Base-by-base conservation (phyloP, 2,888 invertebrate genomes). In the Chaetogeoica ovagalla region DNA sequence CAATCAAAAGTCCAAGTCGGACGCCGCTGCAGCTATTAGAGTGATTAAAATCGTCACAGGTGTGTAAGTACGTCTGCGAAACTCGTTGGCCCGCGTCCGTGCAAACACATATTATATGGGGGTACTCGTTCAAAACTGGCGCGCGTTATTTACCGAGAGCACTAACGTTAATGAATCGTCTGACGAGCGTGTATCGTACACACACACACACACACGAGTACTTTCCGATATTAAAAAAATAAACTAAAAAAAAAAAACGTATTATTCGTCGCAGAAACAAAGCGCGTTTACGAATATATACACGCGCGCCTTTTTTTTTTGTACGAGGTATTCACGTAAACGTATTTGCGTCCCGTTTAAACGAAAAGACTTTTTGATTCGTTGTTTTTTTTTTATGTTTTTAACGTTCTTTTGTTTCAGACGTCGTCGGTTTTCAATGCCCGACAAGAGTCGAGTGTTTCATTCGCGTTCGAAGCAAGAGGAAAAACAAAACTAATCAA, bases 1-100 rank as follows among this genome's bases (percentile, higher is more conserved):
- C 62, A 37, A 9, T 60, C 55, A 55, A 74, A 72, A 37, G n/a
- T 59, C 21, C n/a, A 30, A 30, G 30, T 30, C n/a, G 19, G 21
- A 17, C 57, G 23, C 39, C 37, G 37, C 19, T 19, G 11, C 55
- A 13, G 74, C 66, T 75, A 66, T 75, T 75, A 75, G 66, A 75
- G 66, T 75, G 75, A 75, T 75, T 75, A 75, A 75, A 75, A 17
- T 55, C 55, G 74, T 57, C 65, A 57, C 74, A 74, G 74, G 74
- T 74, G 74, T n/a, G n/a, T n/a, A n/a, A n/a, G n/a, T 63, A 9
- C 73, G 11, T n/a, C 55, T 63, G 21, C 63, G 21, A 57, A 57
- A 75, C 52, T 17, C 63, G 30, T 52, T 48, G 52, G n/a, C n/a
- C 62, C 63, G 17, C 23, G 65, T 55, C 65, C 65, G 4, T 17